Percentiles rank a stretch among this genome's conserved stretches.
Evolutionary conservation across 2,113 vertebrate genomes (phyloP).

Genomic region (Poeciliopsis retropinna): DNA sequence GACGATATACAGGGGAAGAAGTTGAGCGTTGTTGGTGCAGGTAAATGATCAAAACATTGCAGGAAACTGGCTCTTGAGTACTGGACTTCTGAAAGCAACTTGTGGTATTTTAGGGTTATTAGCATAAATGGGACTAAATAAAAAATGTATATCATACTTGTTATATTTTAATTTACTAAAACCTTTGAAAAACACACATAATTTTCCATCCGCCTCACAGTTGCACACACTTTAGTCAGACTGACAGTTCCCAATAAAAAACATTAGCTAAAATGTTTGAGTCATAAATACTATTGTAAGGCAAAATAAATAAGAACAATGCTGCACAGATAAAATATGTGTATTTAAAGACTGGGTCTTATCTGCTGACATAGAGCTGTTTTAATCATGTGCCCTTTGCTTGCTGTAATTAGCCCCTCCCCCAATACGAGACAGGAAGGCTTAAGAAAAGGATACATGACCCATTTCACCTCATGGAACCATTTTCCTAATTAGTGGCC

Average conservation of each 20-base stretch:
- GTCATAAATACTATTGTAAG: not conserved
- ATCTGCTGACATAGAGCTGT: constrained; percentile 82
- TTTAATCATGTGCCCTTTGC: constrained; percentile 84
- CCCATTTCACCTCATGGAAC: constrained; percentile 44
- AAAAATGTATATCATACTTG: too few relatives aligned
- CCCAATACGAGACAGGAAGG: constrained; percentile 48
- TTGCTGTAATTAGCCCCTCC: constrained; percentile 75
- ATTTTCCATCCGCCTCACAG: too few relatives aligned
- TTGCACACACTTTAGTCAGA: constrained; percentile 20
- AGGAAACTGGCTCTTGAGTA: too few relatives aligned
- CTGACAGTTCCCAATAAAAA: not conserved
- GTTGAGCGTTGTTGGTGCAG: not conserved
- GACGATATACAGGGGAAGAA: not conserved
- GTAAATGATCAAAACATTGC: not conserved
- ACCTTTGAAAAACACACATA: too few relatives aligned
- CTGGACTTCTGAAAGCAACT: too few relatives aligned
- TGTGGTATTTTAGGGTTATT: too few relatives aligned
- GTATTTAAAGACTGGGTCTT: constrained; percentile 65
- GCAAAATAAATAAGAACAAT: constrained; percentile 24
- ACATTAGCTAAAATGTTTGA: not conserved
- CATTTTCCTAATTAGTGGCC: constrained; percentile 69
- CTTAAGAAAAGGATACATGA: constrained; percentile 28
- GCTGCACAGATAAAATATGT: constrained; percentile 25
- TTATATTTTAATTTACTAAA: too few relatives aligned
- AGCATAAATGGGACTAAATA: too few relatives aligned